These are phyloP conservation scores for Myiozetetes cayanensis DNA, from an alignment of 2,113 vertebrate genomes.

Conservation along the genomic window DNA sequence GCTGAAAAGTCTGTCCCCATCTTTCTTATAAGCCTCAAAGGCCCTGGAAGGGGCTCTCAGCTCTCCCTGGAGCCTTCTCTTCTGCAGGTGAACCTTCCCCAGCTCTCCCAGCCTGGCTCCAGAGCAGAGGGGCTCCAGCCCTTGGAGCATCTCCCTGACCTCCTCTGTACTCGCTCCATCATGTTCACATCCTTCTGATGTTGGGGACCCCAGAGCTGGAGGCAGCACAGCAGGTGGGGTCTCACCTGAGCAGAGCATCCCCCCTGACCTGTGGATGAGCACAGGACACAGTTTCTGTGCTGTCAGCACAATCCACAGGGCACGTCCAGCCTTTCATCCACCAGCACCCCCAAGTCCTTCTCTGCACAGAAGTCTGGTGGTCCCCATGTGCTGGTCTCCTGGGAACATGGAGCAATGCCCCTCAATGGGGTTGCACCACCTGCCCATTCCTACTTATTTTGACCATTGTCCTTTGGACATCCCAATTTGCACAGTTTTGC, in stretches of 20 bases:
- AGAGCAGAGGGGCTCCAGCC: neutral
- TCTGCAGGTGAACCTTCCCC: neutral
- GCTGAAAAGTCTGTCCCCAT: neutral
- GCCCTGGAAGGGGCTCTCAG: neutral
- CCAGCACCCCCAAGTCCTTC: neutral
- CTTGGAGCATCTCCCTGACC: neutral
- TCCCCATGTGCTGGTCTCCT: neutral
- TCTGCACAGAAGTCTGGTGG: neutral
- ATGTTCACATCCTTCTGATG: neutral
- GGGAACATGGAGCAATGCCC: neutral
- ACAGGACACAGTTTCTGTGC: neutral
- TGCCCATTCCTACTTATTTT: neutral
- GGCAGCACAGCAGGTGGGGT: neutral
- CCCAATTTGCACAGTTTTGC: fast-evolving
- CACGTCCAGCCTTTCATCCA: neutral
- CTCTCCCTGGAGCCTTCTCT: neutral
- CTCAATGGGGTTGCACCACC: neutral
- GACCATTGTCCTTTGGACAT: neutral
- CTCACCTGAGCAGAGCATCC: fast-evolving
- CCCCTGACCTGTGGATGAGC: neutral
- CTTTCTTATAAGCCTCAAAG: neutral
- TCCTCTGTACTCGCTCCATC: neutral
- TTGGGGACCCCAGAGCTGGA: neutral
- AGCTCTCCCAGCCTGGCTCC: neutral
- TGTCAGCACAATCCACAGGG: fast-evolving